These are phyloP conservation scores for Chrysocyon brachyurus DNA, from an alignment of 2,797 vertebrate species.

Conservation along the genomic window DNA sequence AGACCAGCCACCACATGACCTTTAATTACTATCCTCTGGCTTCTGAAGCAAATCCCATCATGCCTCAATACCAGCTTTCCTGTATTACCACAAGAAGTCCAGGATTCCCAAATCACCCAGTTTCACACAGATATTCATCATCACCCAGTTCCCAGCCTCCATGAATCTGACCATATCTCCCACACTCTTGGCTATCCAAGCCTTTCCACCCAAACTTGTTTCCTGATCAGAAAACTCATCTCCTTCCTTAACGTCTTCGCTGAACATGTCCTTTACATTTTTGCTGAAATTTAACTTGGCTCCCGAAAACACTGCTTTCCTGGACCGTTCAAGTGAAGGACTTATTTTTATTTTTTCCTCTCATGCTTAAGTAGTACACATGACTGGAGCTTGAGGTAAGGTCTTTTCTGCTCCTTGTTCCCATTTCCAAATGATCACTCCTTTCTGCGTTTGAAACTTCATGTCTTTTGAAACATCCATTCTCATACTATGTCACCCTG, in stretches of 20 bases:
- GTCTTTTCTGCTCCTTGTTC: background rate
- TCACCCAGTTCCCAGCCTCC: background rate
- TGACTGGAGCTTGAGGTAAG: background rate
- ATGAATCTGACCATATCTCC: background rate
- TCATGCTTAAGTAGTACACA: background rate
- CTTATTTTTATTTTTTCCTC: background rate
- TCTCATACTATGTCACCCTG: background rate
- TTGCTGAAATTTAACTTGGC: background rate
- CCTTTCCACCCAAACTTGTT: background rate
- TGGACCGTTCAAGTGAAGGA: background rate
- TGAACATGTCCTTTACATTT: slow-evolving; percentile 10
- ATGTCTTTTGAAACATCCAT: background rate
- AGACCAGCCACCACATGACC: background rate
- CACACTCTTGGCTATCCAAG: background rate
- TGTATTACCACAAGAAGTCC: background rate
- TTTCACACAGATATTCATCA: background rate
- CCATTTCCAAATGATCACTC: background rate
- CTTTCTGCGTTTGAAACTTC: background rate
- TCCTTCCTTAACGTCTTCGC: background rate
- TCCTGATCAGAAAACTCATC: background rate
- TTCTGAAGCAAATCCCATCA: background rate
- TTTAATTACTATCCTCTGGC: background rate
- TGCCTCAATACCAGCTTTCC: background rate
- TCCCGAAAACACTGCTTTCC: background rate
- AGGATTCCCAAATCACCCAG: background rate